phyloP scores from a whole-genome alignment of 2,888 invertebrate species.

The Lepidocyrtinus sp. region DNA sequence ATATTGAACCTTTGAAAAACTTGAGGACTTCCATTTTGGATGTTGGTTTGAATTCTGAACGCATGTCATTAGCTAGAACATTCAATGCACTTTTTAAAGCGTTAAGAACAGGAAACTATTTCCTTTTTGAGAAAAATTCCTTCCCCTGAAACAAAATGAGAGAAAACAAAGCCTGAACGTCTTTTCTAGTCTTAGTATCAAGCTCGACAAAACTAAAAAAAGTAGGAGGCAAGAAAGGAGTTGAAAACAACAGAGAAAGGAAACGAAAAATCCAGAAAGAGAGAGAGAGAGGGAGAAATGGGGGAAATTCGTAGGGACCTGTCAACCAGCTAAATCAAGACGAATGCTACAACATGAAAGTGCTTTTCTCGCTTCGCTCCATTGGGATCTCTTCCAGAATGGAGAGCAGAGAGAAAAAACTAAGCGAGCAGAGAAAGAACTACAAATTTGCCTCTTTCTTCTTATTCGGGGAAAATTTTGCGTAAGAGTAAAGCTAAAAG shows the following conservation, averaged over 20 bases:
- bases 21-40: too few relatives aligned
- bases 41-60: too few relatives aligned
- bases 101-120: too few relatives aligned
- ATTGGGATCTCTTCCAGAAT: conserved; percentile 61
- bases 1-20: too few relatives aligned
- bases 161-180: too few relatives aligned
- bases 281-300: conserved; percentile 38
- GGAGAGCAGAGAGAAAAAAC: not conserved
- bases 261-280: not conserved
- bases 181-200: too few relatives aligned
- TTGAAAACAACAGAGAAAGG: not conserved
- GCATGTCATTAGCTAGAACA: too few relatives aligned
- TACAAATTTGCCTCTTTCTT: not conserved
- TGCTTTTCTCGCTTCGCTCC: conserved; percentile 69
- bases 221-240: not conserved
- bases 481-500: not conserved
- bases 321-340: conserved; percentile 70
- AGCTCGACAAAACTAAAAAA: too few relatives aligned
- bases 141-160: too few relatives aligned
- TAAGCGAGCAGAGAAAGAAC: not conserved
- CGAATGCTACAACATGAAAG: conserved; percentile 70
- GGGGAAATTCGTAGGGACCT: conserved; percentile 68
- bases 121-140: too few relatives aligned
- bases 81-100: too few relatives aligned
- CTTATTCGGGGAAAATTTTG: not conserved